Base-by-base conservation (phyloP, 2,113 vertebrate species). In the Solenodon paradoxus region DNA sequence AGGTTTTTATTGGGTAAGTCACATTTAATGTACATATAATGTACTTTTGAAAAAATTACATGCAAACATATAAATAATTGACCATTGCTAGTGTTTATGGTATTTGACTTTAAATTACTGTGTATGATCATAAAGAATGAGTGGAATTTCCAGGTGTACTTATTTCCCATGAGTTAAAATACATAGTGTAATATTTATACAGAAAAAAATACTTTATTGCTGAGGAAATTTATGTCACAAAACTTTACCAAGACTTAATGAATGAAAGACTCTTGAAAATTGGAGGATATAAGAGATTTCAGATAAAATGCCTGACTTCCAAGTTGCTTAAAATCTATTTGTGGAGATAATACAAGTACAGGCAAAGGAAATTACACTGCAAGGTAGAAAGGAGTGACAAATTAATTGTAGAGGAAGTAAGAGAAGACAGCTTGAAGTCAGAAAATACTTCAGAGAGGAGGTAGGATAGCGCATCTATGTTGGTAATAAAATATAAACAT, bases 101-200 rank as follows among this genome's bases (percentile, higher is more conserved):
- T 81, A 91, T 79, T 85, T 93, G 15, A 69, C 69, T 80, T 72
- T 40, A 85, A 84, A 68, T 93, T 96, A 68, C 22, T 7, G 3
- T 15, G 9, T 53, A 74, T 47, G 7, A 40, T 63, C 2, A 69
- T 79, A 17, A 88, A 74, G 35, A 9, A 45, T 51, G 5, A 84
- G 32, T 30, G 30, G 0, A 63, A 57, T 61, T 75, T 93, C 89
- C 8, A 81, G 20, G 57, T n/a, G 0, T 35, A 45, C 20, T 75
- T 51, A 81, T 1, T 88, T 30, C 0, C 22, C 8, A 13, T 20
- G 47, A 77, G 9, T 72, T 63, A 71, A 92, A 92, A 79, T 63
- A 77, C 5, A 92, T 22, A 83, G 32, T 26, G 24, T 75, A 12
- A 75, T 53, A 71, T n/a, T 82, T 89, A 22, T 57, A 92, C 53